Conservation (phyloP, 2,113 vertebrate species). For the Passerina amoena region DNA sequence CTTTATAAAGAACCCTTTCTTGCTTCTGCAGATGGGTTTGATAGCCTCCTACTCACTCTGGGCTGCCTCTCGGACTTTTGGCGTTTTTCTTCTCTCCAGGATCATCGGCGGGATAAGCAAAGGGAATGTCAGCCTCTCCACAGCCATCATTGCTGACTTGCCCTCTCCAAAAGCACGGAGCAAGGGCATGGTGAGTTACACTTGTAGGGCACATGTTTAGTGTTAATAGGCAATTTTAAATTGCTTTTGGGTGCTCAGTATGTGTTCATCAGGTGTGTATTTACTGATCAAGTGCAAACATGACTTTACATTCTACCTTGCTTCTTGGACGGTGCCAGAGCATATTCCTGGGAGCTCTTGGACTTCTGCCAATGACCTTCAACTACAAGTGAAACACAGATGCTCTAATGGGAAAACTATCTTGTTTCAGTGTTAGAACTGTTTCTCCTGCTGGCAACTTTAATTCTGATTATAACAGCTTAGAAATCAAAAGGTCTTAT, state of each 20-base stretch:
- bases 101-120: constrained; percentile 91
- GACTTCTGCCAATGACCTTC: background rate
- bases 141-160: constrained; percentile 90
- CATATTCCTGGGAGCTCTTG: background rate
- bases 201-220: background rate
- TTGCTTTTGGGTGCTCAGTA: background rate
- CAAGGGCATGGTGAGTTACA: constrained; percentile 89
- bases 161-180: constrained; percentile 83
- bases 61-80: constrained; percentile 88
- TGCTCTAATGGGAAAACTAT: background rate
- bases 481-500: background rate
- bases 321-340: background rate
- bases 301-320: background rate
- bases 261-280: background rate
- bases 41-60: constrained; percentile 88
- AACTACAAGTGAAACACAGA: background rate
- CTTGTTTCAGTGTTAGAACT: background rate
- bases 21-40: constrained; percentile 81
- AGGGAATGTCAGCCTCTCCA: constrained; percentile 93
- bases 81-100: constrained; percentile 90
- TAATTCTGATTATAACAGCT: background rate
- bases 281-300: background rate
- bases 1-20: background rate
- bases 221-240: background rate
- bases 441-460: background rate